Base-by-base conservation (phyloP, 2,888 invertebrate genomes). In the Lasioglossum leucozonium region DNA sequence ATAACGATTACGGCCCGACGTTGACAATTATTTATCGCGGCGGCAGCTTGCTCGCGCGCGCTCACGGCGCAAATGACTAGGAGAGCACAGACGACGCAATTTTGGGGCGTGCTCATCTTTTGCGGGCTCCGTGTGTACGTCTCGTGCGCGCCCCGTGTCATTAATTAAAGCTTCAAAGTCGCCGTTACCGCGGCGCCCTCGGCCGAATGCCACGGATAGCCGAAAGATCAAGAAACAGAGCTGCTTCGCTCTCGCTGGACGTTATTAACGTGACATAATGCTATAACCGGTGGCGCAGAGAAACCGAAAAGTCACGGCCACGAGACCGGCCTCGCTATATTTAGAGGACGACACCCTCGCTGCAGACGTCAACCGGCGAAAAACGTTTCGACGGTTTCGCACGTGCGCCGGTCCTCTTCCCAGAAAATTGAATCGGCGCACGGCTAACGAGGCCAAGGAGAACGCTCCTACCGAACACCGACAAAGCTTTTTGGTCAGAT, bases 231-330 rank as follows among this genome's bases (percentile, higher is more conserved):
- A 92, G 91, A 91, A 88, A 89, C 87, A 79, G 87, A 80, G 62
- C 81, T 40, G 4, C n/a, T n/a, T n/a, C n/a, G n/a, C 67, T 6
- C 86, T 83, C 11, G 69, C 88, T 87, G 90, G 88, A 92, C 91
- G 92, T 93, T 93, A 93, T 93, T 93, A 93, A 93, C 93, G 92
- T 93, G 93, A 93, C 93, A 93, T 93, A 93, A 93, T 83, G 91
- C 91, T 88, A 89, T 88, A 91, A 90, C 87, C 88, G 87, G 81
- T 87, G 81, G 82, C 73, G 22, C 18, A 74, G 73, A 77, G 82
- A 87, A 74, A 55, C 55, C 81, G 91, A 89, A 89, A 87, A 85
- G 88, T 86, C 82, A 86, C 79, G 86, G 79, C 81, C 83, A 86
- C 80, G 81, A 76, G 79, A 22, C 55, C 74, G 44, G 58, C 62